These are phyloP conservation scores for Ganaspis sp. DNA, from an alignment of 1,140 invertebrate species.

Conservation along the genomic window DNA sequence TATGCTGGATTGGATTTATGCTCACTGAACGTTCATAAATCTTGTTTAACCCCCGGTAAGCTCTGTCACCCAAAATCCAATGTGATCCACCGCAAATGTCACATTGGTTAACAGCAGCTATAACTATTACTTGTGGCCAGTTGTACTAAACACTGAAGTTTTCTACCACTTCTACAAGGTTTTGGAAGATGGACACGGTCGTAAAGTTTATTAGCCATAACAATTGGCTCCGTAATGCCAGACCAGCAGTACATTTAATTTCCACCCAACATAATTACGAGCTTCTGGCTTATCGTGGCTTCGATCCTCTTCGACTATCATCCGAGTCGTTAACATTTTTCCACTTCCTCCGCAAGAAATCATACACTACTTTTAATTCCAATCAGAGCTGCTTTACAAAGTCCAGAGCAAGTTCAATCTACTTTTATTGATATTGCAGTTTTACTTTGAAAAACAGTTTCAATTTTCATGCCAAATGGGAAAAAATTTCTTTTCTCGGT, in stretches of 20 bases:
- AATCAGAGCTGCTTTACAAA: not conserved
- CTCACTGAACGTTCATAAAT: not conserved
- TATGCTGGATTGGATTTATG: conserved; percentile 12
- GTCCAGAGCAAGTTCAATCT: not conserved
- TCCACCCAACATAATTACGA: conserved; percentile 16
- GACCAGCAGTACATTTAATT: not conserved
- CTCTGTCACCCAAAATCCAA: not conserved
- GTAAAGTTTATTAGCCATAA: conserved; percentile 15
- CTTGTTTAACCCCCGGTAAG: not conserved
- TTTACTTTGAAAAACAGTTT: not conserved
- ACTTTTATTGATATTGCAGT: not conserved
- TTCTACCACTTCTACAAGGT: not conserved
- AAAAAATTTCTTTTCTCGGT: not conserved
- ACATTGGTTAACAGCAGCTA: conserved; percentile 14
- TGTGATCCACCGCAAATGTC: conserved; percentile 27
- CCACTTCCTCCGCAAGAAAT: conserved; percentile 10
- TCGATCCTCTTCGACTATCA: conserved; percentile 3
- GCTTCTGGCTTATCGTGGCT: conserved; percentile 3
- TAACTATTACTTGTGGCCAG: not conserved
- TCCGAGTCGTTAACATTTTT: conserved; percentile 15
- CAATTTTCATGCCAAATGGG: not conserved
- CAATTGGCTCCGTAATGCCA: not conserved
- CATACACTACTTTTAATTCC: not conserved
- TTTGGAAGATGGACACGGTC: not conserved
- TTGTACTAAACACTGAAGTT: conserved; percentile 7